Evolutionary conservation across 2,113 vertebrate genomes (phyloP).

Genomic region (Tonatia bakeri): DNA sequence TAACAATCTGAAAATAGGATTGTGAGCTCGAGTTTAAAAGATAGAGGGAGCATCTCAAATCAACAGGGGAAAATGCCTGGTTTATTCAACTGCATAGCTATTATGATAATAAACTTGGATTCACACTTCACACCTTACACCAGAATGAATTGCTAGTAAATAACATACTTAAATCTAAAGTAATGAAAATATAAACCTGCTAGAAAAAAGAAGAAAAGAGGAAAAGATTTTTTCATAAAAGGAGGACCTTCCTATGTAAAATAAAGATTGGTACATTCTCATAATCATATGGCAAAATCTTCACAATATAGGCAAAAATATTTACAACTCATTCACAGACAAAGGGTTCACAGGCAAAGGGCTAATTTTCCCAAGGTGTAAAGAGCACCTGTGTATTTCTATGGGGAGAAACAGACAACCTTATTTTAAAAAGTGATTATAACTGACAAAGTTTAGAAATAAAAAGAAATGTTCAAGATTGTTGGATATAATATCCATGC

Average conservation of each 20-base stretch:
- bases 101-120: neutral
- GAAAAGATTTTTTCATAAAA: neutral
- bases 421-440: neutral
- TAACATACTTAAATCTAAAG: neutral
- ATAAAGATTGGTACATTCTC: neutral
- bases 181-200: neutral
- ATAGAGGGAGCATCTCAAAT: neutral
- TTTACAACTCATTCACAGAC: neutral
- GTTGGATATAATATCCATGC: neutral
- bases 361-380: neutral
- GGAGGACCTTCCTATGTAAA: neutral
- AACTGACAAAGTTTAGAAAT: neutral
- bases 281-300: neutral
- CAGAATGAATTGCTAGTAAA: neutral
- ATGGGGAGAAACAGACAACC: neutral
- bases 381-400: neutral
- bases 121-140: neutral
- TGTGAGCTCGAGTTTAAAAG: neutral
- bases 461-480: neutral
- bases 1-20: neutral
- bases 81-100: neutral
- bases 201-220: neutral
- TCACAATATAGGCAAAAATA: neutral
- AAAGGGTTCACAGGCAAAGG: neutral
- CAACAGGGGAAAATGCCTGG: neutral